Base-by-base conservation (phyloP, 2,113 vertebrate species). In the Oreochromis tanganicae region DNA sequence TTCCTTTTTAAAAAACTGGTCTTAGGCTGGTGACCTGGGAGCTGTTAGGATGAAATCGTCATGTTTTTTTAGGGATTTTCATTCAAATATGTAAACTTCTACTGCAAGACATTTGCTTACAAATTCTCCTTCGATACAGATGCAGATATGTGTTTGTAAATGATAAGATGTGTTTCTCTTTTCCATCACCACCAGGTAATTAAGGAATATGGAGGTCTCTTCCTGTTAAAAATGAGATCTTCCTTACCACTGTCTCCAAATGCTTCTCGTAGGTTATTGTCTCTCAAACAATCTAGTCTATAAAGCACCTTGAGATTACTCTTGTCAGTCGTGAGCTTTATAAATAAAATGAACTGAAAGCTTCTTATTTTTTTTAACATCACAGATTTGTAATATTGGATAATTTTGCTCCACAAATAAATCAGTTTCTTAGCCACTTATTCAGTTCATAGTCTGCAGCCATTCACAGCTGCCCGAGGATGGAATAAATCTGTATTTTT, bases 401-500 rank as follows among this genome's bases (percentile, higher is more conserved):
- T 75, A 4, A 17, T 75, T 75, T 75, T 14, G 27, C 68, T 19
- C 61, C 17, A 4, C 5, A n/a, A 36, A 36, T 38, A 36, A 63
- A 36, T 36, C 9, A 11, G n/a, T 46, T 73, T 73, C 21, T 48
- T 75, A 48, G 48, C 24, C 43, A 43, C 41, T 48, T 29, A 48
- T 17, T 48, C 9, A 75, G 41, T 5, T 66, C 4, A 66, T n/a
- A 12, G 2, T 66, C 61, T 66, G 61, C 61, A 66, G 71, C 41
- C 68, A 7, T 75, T 11, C 21, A 21, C 68, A 48, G 14, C 41
- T 19, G 9, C 24, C 24, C 0, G 1, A 9, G 38, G 66, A 13
- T 48, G 41, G 68, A 73, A 71, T 24, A 71, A 14, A 48, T 48
- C 6, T 27, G 43, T 19, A 9, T 75, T 3, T 46, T 75, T 75